Conservation (phyloP, 2,888 invertebrate species). For the Ptilodon capucinus region DNA sequence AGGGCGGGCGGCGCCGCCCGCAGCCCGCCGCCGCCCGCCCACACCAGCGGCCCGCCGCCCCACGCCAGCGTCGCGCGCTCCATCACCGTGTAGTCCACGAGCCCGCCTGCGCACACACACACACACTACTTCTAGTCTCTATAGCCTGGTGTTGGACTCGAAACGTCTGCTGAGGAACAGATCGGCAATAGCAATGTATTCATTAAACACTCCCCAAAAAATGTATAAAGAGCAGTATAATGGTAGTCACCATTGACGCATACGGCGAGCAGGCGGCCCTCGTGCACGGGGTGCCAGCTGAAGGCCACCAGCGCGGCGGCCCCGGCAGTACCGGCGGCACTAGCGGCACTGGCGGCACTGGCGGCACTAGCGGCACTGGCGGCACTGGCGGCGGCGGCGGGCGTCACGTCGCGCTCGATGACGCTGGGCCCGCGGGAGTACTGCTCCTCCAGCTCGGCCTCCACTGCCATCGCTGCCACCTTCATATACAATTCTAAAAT, state of each 20-base stretch:
- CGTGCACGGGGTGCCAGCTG: constrained; percentile 93
- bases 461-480: constrained; percentile 42
- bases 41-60: constrained; percentile 88
- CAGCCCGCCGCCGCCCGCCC: constrained; percentile 84
- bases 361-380: constrained; percentile 58
- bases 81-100: constrained; percentile 89
- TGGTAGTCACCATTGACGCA: constrained; percentile 51
- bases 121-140: too few species aligned
- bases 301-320: constrained; percentile 85
- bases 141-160: too few species aligned
- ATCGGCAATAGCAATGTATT: too few species aligned
- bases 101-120: constrained; percentile 63
- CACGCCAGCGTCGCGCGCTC: constrained; percentile 92
- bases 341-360: constrained; percentile 59
- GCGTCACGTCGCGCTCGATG: constrained; percentile 59
- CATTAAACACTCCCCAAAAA: too few species aligned
- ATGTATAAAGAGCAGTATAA: too few species aligned
- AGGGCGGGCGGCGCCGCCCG: constrained; percentile 63
- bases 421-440: constrained; percentile 47
- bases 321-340: constrained; percentile 57
- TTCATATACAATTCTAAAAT: too few species aligned
- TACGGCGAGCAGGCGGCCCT: constrained; percentile 88
- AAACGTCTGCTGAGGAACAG: too few species aligned
- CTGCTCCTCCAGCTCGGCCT: constrained; percentile 51
- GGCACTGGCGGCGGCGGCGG: constrained; percentile 53